Evolutionary conservation across 1,140 invertebrate species (phyloP).

Genomic region (Drosophila rhopaloa): DNA sequence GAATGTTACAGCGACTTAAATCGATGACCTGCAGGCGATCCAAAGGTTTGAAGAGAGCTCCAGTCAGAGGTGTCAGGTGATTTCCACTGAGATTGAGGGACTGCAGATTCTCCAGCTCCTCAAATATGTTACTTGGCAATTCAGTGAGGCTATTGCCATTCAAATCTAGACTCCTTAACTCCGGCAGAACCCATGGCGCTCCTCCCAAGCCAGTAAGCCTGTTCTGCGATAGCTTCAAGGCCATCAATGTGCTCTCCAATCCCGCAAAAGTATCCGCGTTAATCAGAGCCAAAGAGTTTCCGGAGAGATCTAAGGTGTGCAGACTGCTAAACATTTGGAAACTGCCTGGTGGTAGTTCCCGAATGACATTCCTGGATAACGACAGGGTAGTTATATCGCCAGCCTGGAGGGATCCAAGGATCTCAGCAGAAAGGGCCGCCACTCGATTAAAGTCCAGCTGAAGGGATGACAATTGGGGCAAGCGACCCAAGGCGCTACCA

Average conservation of each 20-base stretch:
- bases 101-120: slow-evolving; percentile 88
- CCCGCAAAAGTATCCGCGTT: slow-evolving; percentile 91
- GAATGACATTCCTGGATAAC: slow-evolving; percentile 93
- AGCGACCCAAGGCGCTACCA: slow-evolving; percentile 89
- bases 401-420: slow-evolving; percentile 87
- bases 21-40: slow-evolving; percentile 88
- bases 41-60: slow-evolving; percentile 87
- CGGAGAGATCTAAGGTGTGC: slow-evolving; percentile 90
- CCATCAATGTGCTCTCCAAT: slow-evolving; percentile 89
- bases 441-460: slow-evolving; percentile 95
- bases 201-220: slow-evolving; percentile 88
- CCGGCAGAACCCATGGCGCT: slow-evolving; percentile 88
- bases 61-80: slow-evolving; percentile 87
- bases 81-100: slow-evolving; percentile 92
- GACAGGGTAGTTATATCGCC: slow-evolving; percentile 85
- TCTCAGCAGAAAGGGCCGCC: slow-evolving; percentile 92
- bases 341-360: slow-evolving; percentile 91
- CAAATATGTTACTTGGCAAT: slow-evolving; percentile 89
- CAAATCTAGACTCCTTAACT: slow-evolving; percentile 90
- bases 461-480: slow-evolving; percentile 90
- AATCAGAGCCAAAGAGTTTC: slow-evolving; percentile 90
- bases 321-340: slow-evolving; percentile 92
- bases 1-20: slow-evolving; percentile 89
- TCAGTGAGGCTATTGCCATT: slow-evolving; percentile 92
- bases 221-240: slow-evolving; percentile 91